Evolutionary conservation across 2,888 invertebrate genomes (phyloP), one percentile per base, ranked within the genome.

Genomic region (Pardosa pseudoannulata): DNA sequence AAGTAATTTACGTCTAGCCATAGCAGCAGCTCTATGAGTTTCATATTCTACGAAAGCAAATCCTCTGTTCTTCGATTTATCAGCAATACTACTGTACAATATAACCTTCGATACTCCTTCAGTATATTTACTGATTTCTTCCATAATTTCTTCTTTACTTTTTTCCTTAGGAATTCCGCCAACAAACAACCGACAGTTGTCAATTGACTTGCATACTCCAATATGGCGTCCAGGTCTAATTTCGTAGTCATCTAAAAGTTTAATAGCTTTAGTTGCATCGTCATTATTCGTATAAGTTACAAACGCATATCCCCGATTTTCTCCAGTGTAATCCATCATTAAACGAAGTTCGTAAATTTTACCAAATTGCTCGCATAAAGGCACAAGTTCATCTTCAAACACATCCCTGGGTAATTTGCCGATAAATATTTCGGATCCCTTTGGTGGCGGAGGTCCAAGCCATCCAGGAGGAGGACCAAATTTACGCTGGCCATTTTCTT

Each of bases 1-100:
- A 71, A 92, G 91, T 31, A 92, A 89, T 88, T 92, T 92, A 82
- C 92, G 88, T 79, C 92, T 89, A 0, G 92, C 92, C 91, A 92
- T 92, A 13, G 92, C 92, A 0, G 94, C 94, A 19, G 94, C 93
- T 88, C 92, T 91, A 90, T 97, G 97, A 73, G 93, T 94, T 23
- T 94, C 93, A 90, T 96, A 97, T 91, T 97, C 96, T 36, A 96
- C 94, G 90, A 97, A 96, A 0, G 95, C 96, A 90, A 95, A 97
- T 0, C 96, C 96, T 41, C 96, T 92, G 91, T 96, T 96, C 89
- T 94, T 92, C 0, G 92, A 91, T 80, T 94, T 93, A 90, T 94
- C 93, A n/a, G 92, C 91, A 7, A 93, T 92, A 89, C 91, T 91
- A 0, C 94, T 94, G 90, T 95, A 95, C 79, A 96, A 92, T 62